Conservation (phyloP, 2,113 vertebrate species). For the Hippolais icterina region DNA sequence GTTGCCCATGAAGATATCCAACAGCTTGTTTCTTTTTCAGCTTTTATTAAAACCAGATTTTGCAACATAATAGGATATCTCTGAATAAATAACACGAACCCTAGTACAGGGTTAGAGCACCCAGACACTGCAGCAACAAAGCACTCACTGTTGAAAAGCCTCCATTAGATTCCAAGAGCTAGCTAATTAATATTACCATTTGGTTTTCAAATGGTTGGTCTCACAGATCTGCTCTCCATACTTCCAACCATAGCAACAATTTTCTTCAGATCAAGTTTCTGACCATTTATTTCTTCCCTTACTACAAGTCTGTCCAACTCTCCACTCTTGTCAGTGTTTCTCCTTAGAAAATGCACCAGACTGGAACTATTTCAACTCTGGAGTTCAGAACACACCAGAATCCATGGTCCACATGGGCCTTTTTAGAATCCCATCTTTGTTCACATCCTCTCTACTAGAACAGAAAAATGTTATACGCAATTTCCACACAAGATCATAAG, state of each 20-base stretch:
- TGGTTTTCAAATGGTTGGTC: not conserved
- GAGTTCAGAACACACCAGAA: not conserved
- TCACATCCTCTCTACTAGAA: not conserved
- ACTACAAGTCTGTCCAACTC: not conserved
- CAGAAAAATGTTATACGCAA: accelerated
- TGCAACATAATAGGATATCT: not conserved
- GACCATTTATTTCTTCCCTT: not conserved
- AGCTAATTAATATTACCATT: not conserved
- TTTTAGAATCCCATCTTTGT: not conserved
- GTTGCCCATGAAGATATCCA: not conserved
- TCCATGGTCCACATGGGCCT: accelerated
- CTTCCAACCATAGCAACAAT: accelerated
- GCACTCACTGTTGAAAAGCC: not conserved
- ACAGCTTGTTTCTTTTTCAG: not conserved
- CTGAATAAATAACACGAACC: not conserved
- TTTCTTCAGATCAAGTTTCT: not conserved
- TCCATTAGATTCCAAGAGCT: not conserved
- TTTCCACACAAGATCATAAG: not conserved
- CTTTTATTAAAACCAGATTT: not conserved
- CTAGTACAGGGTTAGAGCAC: not conserved
- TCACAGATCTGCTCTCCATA: not conserved
- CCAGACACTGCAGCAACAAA: not conserved
- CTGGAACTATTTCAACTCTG: not conserved
- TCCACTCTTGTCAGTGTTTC: not conserved
- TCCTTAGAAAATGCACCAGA: not conserved